Conservation (phyloP, 2,888 invertebrate species). For the Cataglyphis rosenhaueri region DNA sequence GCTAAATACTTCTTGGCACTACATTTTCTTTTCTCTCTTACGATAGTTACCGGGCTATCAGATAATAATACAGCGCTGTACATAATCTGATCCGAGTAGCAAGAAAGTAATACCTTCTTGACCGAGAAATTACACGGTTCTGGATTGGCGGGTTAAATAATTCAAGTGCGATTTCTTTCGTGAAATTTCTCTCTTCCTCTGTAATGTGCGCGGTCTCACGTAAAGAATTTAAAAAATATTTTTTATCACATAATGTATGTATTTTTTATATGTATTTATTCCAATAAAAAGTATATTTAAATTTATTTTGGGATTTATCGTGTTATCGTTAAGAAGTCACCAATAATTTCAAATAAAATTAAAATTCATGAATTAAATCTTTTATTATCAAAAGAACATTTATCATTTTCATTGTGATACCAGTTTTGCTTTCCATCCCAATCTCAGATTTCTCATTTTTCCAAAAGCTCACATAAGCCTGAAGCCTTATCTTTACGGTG, state of each 20-base stretch:
- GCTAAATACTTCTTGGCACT: slow-evolving; percentile 52
- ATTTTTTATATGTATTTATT: not conserved
- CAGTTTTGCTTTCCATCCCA: not conserved
- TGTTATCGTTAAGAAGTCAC: not conserved
- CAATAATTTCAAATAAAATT: not conserved
- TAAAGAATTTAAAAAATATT: not conserved
- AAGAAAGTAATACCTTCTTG: slow-evolving; percentile 53
- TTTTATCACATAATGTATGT: not conserved
- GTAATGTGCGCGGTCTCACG: not conserved
- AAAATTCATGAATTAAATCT: not conserved
- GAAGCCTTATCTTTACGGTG: slow-evolving; percentile 24
- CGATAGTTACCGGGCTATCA: slow-evolving; percentile 38
- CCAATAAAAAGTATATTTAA: not conserved
- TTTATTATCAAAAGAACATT: not conserved
- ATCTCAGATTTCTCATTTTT: slow-evolving; percentile 14
- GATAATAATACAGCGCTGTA: slow-evolving; percentile 48
- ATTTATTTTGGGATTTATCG: not conserved
- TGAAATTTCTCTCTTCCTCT: not conserved
- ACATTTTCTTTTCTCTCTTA: slow-evolving; percentile 34
- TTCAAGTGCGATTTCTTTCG: slow-evolving; percentile 27
- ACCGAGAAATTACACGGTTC: slow-evolving; percentile 50
- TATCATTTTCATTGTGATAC: not conserved
- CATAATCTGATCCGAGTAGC: slow-evolving; percentile 49
- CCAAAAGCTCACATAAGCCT: slow-evolving; percentile 4
- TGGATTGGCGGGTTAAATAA: slow-evolving; percentile 41